Evolutionary conservation across 2,888 invertebrate genomes (phyloP), one percentile per base, ranked within the genome.

Genomic region (Andrena minutula): DNA sequence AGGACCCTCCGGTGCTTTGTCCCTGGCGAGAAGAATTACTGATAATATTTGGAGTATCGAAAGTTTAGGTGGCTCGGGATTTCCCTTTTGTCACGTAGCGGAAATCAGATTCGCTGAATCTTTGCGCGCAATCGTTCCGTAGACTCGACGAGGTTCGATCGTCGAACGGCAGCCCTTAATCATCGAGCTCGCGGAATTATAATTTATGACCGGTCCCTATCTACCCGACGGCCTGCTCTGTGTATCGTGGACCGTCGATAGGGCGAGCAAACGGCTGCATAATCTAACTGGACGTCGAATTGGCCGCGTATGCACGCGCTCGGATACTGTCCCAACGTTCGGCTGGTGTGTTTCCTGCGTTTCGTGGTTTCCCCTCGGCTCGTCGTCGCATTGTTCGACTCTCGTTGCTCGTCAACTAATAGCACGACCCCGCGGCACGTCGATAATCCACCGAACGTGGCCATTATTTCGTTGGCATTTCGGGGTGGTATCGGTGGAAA

Each of bases 181-280:
- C 78, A 53, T 84, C 79, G 76, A 82, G 79, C 70, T 79, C 83
- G 79, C 83, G 82, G 83, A 89, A 88, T 86, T 86, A 82, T 88
- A 86, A 88, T 89, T 84, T 77, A 86, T 64, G 69, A 51, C 53
- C 41, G 53, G n/a, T 71, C 65, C 47, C 60, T 61, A 70, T 86
- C 72, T 78, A 75, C 71, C 82, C 56, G 47, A 5, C 26, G 56
- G 23, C 23, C 56, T 23, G 6, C 69, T 35, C 71, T 20, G 69
- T 85, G 69, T 51, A 70, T 85, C 63, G 70, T 16, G 47, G 20
- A 28, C 64, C 51, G 26, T 68, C 58, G 80, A 58, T 66, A 41
- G 56, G 41, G 8, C 60, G 28, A 20, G 35, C 83, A 71, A 79
- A 74, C 79, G 78, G 71, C 83, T 76, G 76, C 79, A 85, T 78